These are phyloP conservation scores for Anolis sagrei DNA, from an alignment of 2,113 vertebrate genomes.

Conservation along the genomic window DNA sequence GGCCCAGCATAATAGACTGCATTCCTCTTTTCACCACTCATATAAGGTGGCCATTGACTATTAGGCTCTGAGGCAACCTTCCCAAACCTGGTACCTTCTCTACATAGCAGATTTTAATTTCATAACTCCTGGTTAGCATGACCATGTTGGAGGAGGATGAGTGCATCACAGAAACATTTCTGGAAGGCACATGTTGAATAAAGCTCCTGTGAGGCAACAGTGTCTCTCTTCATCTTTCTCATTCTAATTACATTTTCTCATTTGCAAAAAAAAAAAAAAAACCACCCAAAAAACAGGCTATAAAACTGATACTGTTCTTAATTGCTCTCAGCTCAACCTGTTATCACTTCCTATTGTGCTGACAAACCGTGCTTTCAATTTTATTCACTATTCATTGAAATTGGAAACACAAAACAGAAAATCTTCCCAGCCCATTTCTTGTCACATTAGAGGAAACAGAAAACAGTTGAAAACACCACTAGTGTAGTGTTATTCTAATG, in stretches of 20 bases:
- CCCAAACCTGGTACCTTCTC: background rate
- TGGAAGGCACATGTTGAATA: background rate
- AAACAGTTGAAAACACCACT: slow-evolving; percentile 20
- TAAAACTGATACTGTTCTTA: slow-evolving; percentile 4
- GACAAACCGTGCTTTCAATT: slow-evolving; percentile 8
- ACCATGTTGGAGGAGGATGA: background rate
- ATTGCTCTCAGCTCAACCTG: background rate
- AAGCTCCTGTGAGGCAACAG: background rate
- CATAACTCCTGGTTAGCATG: background rate
- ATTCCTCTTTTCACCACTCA: background rate
- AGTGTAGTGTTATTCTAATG: slow-evolving; percentile 53
- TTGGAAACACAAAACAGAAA: background rate
- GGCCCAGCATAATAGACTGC: too few relatives aligned
- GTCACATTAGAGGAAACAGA: slow-evolving; percentile 43
- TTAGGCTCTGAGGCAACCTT: background rate
- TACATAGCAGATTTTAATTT: background rate
- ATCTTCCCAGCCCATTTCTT: slow-evolving; percentile 11
- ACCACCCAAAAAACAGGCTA: background rate
- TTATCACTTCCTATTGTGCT: slow-evolving; percentile 30
- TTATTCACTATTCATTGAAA: slow-evolving; percentile 30
- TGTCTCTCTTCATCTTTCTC: background rate
- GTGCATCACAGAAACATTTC: background rate
- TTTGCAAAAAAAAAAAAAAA: background rate
- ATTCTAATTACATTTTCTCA: background rate
- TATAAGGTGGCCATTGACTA: background rate